Base-by-base conservation (phyloP, 2,113 vertebrate species). In the Microcebus murinus region DNA sequence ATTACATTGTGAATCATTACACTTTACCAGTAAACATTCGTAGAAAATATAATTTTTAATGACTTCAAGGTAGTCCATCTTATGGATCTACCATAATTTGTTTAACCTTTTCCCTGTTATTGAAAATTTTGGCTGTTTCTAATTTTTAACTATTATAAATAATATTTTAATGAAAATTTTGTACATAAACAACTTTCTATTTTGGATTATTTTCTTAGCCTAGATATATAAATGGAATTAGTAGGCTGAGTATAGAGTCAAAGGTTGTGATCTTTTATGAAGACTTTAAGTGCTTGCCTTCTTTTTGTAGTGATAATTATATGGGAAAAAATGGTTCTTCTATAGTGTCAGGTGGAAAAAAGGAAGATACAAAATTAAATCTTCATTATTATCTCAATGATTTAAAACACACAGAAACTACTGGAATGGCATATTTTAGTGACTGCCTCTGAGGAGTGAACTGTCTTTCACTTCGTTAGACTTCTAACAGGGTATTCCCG, bases 191-290 rank as follows among this genome's bases (percentile, higher is more conserved):
- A 14, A 27, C 45, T 82, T 71, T 52, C 23, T 57, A 21, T 50
- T 63, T 92, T 74, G 50, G 5, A 74, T 96, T 81, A 36, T 55
- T 96, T 84, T 92, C 57, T 96, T 59, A 50, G 48, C 74, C 42
- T 90, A 85, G 25, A 68, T 70, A 68, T 70, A 31, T 61, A 71
- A 95, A 29, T n/a, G 68, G 34, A 81, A 68, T 87, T 61, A 20
- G 13, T 29, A 74, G 31, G 27, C 85, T 80, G 57, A 63, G 39
- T 67, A 77, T 11, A 77, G 34, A 92, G 15, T 71, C n/a, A 81
- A 92, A 79, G 42, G 3, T 48, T 74, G 34, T 92, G n/a, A 79
- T n/a, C 48, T 18, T 91, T 84, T 63, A 76, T 42, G 45, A 34
- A 63, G 90, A 83, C 4, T 36, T 42, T 8, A 52, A 61, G 8